Base-by-base conservation (phyloP, 2,888 invertebrate species). In the Zygaena filipendulae region DNA sequence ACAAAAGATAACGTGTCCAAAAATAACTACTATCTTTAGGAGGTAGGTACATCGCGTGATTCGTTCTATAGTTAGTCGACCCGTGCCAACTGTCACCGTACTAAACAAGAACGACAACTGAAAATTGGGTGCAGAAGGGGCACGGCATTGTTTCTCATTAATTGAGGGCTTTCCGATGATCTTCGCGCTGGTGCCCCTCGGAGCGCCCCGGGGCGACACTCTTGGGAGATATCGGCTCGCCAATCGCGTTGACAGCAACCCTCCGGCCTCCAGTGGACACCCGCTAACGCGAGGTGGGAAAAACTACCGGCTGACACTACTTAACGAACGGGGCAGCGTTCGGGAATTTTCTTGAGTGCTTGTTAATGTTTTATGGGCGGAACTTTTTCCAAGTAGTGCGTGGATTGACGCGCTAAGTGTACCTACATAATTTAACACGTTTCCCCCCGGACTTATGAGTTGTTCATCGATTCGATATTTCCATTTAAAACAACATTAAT, bases 341-440 rank as follows among this genome's bases (percentile, higher is more conserved):
- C 67, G 69, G 68, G 72, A 64, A 72, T 72, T 71, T 70, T 71
- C 71, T 72, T 75, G 79, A 79, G 77, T 79, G 77, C 75, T 71
- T 71, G 77, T 77, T 79, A 79, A 79, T 79, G 79, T 79, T 79
- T 79, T 66, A 79, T 79, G 69, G 77, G 74, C 61, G 71, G 66
- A 71, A 75, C 71, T 77, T 79, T 71, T 79, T 70, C 69, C 58
- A 66, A 68, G 63, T 69, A 69, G 66, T 67, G 68, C 58, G 61
- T 67, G 59, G 72, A 75, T 70, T 72, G 75, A 74, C 74, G 66
- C 60, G 66, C 55, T 77, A 74, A 77, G 77, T 77, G 69, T 64
- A 64, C 60, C 57, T 79, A 69, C 59, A 77, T 79, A 77, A 74
- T 79, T 79, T 64, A 77, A 75, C 70, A 67, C 59, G 56, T 58